These are phyloP conservation scores for Lethenteron camtschaticum DNA, from an alignment of 2,113 vertebrate genomes.

Conservation along the genomic window DNA sequence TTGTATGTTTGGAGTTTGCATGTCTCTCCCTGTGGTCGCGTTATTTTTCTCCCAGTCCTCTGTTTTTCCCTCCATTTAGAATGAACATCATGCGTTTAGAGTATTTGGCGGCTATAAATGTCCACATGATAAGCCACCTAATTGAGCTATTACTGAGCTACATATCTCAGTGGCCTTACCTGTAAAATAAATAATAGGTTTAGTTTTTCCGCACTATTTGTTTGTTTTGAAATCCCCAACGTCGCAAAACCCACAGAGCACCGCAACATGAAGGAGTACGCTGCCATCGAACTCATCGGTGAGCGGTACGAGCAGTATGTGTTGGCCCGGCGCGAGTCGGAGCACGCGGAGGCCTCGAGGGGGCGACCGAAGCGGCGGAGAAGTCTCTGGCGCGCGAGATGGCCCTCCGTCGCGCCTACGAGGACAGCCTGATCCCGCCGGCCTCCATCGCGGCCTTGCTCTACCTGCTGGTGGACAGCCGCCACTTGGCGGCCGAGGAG, in stretches of 20 bases:
- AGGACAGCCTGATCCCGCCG: not conserved
- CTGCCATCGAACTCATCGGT: not conserved
- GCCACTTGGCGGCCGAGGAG: conserved; percentile 1
- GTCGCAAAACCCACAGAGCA: not conserved
- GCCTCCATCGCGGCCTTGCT: not conserved
- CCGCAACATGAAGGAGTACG: conserved; percentile 1
- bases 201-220: too few species aligned
- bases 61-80: too few species aligned
- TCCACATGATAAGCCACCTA: too few species aligned
- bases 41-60: too few species aligned
- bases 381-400: not conserved
- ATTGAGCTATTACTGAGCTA: too few species aligned
- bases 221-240: too few species aligned
- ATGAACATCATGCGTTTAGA: too few species aligned
- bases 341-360: not conserved
- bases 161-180: too few species aligned
- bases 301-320: not conserved
- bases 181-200: too few species aligned
- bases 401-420: not conserved
- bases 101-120: too few species aligned
- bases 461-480: not conserved
- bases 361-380: not conserved
- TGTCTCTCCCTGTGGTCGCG: too few species aligned
- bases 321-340: not conserved
- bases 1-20: too few species aligned